Base-by-base conservation (phyloP, 2,113 vertebrate genomes). In the Misgurnus mizolepis region DNA sequence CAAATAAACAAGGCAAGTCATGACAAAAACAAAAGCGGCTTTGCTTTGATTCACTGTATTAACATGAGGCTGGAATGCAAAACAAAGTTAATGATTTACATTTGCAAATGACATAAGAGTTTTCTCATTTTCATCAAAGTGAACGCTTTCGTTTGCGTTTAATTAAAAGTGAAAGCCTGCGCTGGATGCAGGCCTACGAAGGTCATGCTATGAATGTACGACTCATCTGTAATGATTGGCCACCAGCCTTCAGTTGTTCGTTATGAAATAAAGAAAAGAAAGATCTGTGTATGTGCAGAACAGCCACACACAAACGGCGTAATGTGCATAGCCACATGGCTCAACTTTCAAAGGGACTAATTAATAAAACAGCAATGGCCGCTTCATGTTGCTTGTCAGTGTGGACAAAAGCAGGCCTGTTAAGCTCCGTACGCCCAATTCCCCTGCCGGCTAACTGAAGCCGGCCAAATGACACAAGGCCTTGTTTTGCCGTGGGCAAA, bases 401-500 rank as follows among this genome's bases (percentile, higher is more conserved):
- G 45, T 69, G 76, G 83, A 88, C 83, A 86, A 85, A 88, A 85
- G 83, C 78, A 66, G 50, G 58, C 61, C 82, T 83, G 86, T 83
- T 87, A 82, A 84, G 72, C 86, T 80, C 41, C 27, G 81, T 72
- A 76, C 82, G 58, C 56, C 76, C 67, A 82, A 79, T 81, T 84
- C 72, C 83, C 81, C 77, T 76, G 76, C 71, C 76, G 71, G 79
- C 66, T 40, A 74, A 71, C 75, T 80, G 79, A 83, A 81, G 82
- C 83, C 64, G 58, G 79, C 79, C 84, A 83, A 82, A 80, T 87
- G 82, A 83, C 68, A 62, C 76, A 78, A 80, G 81, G 81, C 76
- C 82, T 58, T 40, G 66, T 81, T 81, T 85, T 84, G 91, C 89
- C 91, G 74, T 69, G 88, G 91, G 91, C 91, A 85, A 87, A 67